phyloP scores from a whole-genome alignment of 2,113 vertebrate species.

The Chaenogobius annularis region DNA sequence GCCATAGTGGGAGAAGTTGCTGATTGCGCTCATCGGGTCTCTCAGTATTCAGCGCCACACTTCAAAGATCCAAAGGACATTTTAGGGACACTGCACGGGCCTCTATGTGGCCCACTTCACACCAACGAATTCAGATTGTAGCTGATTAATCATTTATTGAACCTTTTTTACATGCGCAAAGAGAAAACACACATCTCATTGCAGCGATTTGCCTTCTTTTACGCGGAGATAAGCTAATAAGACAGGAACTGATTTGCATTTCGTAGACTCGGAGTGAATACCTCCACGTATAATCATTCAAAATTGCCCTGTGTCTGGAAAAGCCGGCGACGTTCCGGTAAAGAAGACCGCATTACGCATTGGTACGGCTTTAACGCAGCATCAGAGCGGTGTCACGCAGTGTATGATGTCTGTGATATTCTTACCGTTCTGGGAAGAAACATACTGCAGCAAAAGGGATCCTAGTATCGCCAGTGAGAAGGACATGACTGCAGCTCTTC shows the following conservation, averaged over 20 bases:
- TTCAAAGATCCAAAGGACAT: slow-evolving; percentile 67
- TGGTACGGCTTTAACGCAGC: not conserved
- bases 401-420: not conserved
- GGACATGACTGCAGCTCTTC: slow-evolving; percentile 64
- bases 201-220: not conserved
- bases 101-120: slow-evolving; percentile 50
- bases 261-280: not conserved
- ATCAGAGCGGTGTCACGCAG: not conserved
- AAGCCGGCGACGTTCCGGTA: slow-evolving; percentile 7
- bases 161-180: slow-evolving; percentile 2
- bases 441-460: slow-evolving; percentile 72
- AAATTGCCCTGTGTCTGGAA: slow-evolving; percentile 9
- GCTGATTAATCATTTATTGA: slow-evolving; percentile 48
- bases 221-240: slow-evolving; percentile 20
- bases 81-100: slow-evolving; percentile 61
- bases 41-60: slow-evolving; percentile 53
- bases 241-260: slow-evolving; percentile 1
- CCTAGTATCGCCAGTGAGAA: slow-evolving; percentile 62
- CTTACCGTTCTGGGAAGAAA: slow-evolving; percentile 77
- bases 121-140: slow-evolving; percentile 35
- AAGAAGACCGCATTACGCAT: slow-evolving; percentile 28
- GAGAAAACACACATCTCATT: not conserved
- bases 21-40: slow-evolving; percentile 11
- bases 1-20: slow-evolving; percentile 28
- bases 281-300: not conserved